phyloP scores from a whole-genome alignment of 2,888 invertebrate species.

The Pandemis corylana region DNA sequence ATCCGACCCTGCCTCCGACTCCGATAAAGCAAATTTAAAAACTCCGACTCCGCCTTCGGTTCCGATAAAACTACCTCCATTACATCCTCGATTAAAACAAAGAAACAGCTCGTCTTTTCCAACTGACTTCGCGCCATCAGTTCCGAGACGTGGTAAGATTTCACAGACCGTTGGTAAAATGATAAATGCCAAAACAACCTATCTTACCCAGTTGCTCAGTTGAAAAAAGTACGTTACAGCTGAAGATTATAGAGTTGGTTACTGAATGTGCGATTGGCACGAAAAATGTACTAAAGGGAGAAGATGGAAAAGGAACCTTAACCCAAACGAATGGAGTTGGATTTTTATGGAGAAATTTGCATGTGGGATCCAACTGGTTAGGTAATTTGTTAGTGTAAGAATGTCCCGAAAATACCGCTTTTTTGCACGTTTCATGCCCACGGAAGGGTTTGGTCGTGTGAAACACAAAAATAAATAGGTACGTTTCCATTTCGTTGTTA shows the following conservation, averaged over 20 bases:
- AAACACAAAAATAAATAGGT: conserved; percentile 3
- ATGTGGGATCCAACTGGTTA: not conserved
- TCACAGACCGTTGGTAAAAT: not conserved
- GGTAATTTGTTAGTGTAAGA: conserved; percentile 15
- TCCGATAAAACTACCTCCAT: too few species aligned
- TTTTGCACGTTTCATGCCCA: conserved; percentile 9
- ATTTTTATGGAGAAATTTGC: too few species aligned
- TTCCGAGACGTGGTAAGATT: conserved; percentile 26
- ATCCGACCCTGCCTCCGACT: too few species aligned
- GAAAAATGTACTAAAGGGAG: too few species aligned
- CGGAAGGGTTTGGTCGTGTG: conserved; percentile 1
- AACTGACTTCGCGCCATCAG: conserved; percentile 4
- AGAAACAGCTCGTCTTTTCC: conserved; percentile 7
- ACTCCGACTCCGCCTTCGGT: too few species aligned
- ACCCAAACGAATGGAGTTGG: too few species aligned
- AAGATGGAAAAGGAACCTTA: too few species aligned
- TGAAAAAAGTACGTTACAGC: not conserved
- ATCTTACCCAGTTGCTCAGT: not conserved
- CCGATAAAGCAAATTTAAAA: too few species aligned
- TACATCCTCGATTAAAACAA: too few species aligned
- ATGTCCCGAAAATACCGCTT: conserved; percentile 14
- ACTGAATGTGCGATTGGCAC: not conserved
- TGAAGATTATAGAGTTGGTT: not conserved
- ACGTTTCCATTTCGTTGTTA: not conserved
- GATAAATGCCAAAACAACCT: not conserved